Conservation (phyloP, 2,888 invertebrate species). For the Pyrrhosoma nymphula region DNA sequence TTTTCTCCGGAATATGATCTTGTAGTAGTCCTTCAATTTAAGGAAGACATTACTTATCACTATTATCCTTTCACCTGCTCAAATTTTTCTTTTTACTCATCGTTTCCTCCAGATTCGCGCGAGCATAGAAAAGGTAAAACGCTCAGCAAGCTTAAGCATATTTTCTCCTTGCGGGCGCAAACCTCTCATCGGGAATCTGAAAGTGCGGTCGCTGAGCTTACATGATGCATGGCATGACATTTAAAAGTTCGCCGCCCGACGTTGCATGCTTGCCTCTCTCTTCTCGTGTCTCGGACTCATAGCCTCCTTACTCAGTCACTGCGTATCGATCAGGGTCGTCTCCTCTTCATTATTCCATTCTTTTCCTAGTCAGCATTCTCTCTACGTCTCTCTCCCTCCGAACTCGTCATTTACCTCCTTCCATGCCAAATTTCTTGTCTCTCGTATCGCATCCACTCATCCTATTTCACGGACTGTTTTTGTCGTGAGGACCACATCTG, state of each 20-base stretch:
- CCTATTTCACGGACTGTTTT: neutral
- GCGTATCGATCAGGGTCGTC: conserved; percentile 24
- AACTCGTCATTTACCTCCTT: neutral
- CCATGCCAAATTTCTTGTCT: neutral
- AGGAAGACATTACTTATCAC: no score
- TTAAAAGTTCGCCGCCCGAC: neutral
- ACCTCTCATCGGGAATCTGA: neutral
- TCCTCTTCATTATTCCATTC: neutral
- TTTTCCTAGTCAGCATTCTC: neutral
- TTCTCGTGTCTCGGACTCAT: conserved; percentile 1
- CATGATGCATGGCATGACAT: conserved; percentile 58
- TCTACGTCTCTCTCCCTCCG: neutral
- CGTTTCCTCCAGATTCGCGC: no score
- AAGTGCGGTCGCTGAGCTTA: neutral
- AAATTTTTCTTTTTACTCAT: no score
- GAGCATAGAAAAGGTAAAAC: no score
- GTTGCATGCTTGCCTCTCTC: neutral
- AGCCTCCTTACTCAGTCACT: conserved; percentile 22
- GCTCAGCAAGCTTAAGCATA: neutral
- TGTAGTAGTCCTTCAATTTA: no score
- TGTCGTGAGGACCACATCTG: neutral
- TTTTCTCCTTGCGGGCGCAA: neutral
- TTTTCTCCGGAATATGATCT: no score
- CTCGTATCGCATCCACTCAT: neutral
- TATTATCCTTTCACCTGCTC: no score